Conservation (phyloP, 2,113 vertebrate species). For the Morone chrysops region DNA sequence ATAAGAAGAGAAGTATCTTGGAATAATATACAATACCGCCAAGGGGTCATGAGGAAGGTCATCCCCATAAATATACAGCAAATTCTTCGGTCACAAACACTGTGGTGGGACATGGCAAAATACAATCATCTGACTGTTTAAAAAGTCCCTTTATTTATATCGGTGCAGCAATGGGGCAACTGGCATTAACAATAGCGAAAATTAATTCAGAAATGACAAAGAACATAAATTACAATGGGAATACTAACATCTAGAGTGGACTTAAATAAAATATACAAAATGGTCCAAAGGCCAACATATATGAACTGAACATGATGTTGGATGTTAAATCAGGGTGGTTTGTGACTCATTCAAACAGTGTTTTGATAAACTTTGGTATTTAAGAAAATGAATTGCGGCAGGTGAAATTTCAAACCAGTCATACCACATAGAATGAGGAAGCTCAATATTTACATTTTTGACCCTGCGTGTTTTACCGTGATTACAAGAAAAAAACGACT, state of each 20-base stretch:
- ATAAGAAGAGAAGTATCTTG: constrained; percentile 84
- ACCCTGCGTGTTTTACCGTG: constrained; percentile 72
- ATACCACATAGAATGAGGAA: constrained; percentile 65
- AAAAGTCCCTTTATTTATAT: constrained; percentile 51
- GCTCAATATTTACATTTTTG: constrained; percentile 82
- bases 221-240: constrained; percentile 7
- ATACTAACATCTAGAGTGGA: neutral
- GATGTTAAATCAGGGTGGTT: neutral
- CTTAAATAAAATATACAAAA: constrained; percentile 24
- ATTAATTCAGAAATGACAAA: constrained; percentile 34
- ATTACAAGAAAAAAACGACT: constrained; percentile 73
- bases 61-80: constrained; percentile 79
- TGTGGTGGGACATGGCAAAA: constrained; percentile 52
- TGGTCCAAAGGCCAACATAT: neutral
- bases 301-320: neutral
- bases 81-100: constrained; percentile 71
- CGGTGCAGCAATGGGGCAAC: constrained; percentile 11
- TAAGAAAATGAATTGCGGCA: constrained; percentile 44
- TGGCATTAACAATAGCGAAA: constrained; percentile 27
- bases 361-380: constrained; percentile 57
- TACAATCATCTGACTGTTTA: constrained; percentile 41
- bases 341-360: constrained; percentile 25
- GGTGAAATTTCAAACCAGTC: constrained; percentile 72
- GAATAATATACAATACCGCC: constrained; percentile 83
- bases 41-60: constrained; percentile 77